Evolutionary conservation across 1,140 invertebrate species (phyloP).

Genomic region (Daktulosphaira vitifoliae): DNA sequence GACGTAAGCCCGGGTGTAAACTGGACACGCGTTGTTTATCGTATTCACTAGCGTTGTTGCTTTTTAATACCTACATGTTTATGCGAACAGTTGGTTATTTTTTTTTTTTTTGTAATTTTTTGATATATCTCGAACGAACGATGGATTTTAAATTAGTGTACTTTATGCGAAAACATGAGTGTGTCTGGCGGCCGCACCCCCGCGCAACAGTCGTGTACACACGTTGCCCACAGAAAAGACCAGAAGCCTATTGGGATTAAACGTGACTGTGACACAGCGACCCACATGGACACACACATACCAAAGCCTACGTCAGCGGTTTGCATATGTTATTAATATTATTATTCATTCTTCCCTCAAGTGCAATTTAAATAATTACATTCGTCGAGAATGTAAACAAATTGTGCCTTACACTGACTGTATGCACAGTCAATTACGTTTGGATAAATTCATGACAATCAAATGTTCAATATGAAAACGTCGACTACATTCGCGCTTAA

Average conservation of each 20-base stretch:
- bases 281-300: slow-evolving; percentile 1
- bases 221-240: not conserved
- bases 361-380: slow-evolving; percentile 15
- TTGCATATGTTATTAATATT: slow-evolving; percentile 23
- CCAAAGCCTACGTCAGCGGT: not conserved
- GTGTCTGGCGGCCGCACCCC: slow-evolving; percentile 6
- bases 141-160: slow-evolving; percentile 31
- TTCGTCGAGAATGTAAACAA: not conserved
- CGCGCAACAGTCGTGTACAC: not conserved
- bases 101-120: slow-evolving; percentile 2
- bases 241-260: not conserved
- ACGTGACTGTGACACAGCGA: slow-evolving; percentile 15
- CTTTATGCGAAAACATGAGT: slow-evolving; percentile 29
- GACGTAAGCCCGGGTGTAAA: not conserved
- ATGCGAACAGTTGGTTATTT: not conserved
- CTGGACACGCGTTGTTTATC: slow-evolving; percentile 18
- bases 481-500: too few relatives aligned
- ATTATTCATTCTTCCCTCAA: not conserved
- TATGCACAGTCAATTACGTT: too few relatives aligned
- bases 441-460: too few relatives aligned
- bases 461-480: too few relatives aligned
- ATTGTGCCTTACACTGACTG: not conserved
- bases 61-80: not conserved
- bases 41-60: slow-evolving; percentile 10
- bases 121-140: slow-evolving; percentile 18